A percentile compares a stretch with the other conserved stretches of the same genome.
phyloP scores from a whole-genome alignment of 2,888 invertebrate species.

The Plutella xylostella region DNA sequence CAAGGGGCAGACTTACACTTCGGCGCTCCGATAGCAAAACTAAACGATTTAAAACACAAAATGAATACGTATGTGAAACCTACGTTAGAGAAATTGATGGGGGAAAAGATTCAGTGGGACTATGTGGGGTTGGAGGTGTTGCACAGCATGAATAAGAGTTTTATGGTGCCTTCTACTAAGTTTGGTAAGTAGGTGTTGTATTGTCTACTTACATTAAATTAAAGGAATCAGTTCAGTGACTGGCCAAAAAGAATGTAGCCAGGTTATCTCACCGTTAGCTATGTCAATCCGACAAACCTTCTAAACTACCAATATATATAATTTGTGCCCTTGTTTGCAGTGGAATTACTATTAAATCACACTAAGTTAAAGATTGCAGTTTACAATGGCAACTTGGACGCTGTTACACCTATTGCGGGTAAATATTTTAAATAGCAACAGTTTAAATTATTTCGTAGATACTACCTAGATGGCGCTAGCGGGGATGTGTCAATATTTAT shows the following conservation, averaged over 20 bases:
- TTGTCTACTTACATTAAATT: not conserved
- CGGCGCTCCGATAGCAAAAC: no score
- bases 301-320: no score
- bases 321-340: conserved; percentile 34
- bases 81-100: conserved; percentile 36
- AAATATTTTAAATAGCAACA: no score
- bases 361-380: conserved; percentile 46
- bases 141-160: conserved; percentile 32
- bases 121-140: conserved; percentile 37
- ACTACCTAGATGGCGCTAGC: no score
- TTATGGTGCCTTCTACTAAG: conserved; percentile 42
- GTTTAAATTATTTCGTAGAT: no score
- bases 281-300: no score
- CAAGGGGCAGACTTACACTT: conserved; percentile 38
- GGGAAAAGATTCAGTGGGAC: conserved; percentile 39
- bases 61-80: conserved; percentile 50
- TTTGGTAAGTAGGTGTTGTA: conserved; percentile 38
- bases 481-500: no score
- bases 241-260: no score
- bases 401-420: conserved; percentile 53
- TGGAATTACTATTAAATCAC: conserved; percentile 45
- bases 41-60: no score
- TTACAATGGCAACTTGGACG: conserved; percentile 55
- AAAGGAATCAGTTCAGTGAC: no score
- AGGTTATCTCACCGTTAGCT: no score